A percentile compares a stretch with the other conserved stretches of the same genome.
These are phyloP conservation scores for Musca vetustissima DNA, from an alignment of 1,140 invertebrate genomes.

Conservation along the genomic window DNA sequence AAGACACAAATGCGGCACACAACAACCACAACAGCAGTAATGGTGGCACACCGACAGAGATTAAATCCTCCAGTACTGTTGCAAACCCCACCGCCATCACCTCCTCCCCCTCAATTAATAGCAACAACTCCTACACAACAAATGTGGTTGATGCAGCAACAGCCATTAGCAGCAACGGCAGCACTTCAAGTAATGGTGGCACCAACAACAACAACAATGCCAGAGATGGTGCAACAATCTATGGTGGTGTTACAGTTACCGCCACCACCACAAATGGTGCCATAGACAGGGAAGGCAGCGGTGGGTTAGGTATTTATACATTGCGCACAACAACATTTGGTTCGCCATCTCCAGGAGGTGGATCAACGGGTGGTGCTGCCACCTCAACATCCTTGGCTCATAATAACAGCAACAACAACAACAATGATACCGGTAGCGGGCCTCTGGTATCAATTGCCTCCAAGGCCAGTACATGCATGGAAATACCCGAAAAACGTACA, in stretches of 20 bases:
- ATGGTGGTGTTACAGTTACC: not conserved
- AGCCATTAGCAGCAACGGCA: not conserved
- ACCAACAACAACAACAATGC: not conserved
- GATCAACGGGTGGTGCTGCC: not conserved
- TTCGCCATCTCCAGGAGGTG: not conserved
- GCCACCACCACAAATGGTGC: not conserved
- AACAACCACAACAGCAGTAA: too few species aligned
- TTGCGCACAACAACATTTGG: constrained; percentile 11
- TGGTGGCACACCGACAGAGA: not conserved
- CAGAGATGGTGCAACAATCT: not conserved
- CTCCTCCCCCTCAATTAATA: too few species aligned
- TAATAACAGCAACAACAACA: too few species aligned
- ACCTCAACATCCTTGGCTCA: not conserved
- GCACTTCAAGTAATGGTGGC: not conserved
- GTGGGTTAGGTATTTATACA: not conserved
- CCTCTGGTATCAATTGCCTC: constrained; percentile 7
- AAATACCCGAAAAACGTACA: constrained; percentile 30
- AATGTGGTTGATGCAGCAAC: not conserved
- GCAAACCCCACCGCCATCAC: too few species aligned
- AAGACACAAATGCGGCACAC: constrained; percentile 23
- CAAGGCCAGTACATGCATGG: constrained; percentile 12
- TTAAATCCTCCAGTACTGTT: not conserved
- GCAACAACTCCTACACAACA: constrained; percentile 6
- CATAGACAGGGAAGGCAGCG: constrained; percentile 3
- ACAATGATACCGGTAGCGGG: constrained; percentile 11